Evolutionary conservation across 2,113 vertebrate genomes (phyloP).

Genomic region (Proterorhinus semilunaris): DNA sequence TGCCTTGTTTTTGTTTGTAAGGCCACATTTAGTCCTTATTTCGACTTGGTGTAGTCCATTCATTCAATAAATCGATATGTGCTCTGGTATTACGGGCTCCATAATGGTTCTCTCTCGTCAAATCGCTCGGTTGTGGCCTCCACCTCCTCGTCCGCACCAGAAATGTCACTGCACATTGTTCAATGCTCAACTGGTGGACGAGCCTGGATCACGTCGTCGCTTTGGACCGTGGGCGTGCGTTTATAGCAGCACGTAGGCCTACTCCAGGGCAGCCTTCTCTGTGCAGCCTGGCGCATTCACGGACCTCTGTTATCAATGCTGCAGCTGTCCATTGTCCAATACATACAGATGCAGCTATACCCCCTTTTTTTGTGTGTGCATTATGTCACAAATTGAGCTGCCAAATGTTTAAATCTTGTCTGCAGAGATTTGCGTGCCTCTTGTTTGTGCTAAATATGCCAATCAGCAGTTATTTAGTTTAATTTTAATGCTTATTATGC

Average conservation of each 20-base stretch:
- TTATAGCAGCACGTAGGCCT: conserved; percentile 63
- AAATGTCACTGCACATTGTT: too few relatives aligned
- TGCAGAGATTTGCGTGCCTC: too few relatives aligned
- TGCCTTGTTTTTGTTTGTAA: background rate
- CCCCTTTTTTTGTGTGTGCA: background rate
- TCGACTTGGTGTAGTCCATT: background rate
- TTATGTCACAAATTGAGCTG: background rate
- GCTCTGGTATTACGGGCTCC: background rate
- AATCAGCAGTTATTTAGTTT: background rate
- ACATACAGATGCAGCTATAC: background rate
- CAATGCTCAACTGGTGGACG: background rate
- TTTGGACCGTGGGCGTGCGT: conserved; percentile 46
- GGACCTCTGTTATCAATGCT: background rate
- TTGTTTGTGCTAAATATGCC: too few relatives aligned
- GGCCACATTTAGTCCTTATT: background rate
- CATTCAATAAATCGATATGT: background rate
- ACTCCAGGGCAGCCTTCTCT: background rate
- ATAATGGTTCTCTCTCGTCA: background rate
- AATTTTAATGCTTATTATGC: background rate
- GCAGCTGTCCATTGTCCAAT: background rate
- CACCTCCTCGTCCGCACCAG: background rate
- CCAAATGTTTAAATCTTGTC: too few relatives aligned
- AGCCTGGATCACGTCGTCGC: background rate
- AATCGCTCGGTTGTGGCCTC: too few relatives aligned
- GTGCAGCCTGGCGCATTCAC: conserved; percentile 40